Evolutionary conservation across 2,113 vertebrate genomes (phyloP).

Genomic region (Upupa epops): DNA sequence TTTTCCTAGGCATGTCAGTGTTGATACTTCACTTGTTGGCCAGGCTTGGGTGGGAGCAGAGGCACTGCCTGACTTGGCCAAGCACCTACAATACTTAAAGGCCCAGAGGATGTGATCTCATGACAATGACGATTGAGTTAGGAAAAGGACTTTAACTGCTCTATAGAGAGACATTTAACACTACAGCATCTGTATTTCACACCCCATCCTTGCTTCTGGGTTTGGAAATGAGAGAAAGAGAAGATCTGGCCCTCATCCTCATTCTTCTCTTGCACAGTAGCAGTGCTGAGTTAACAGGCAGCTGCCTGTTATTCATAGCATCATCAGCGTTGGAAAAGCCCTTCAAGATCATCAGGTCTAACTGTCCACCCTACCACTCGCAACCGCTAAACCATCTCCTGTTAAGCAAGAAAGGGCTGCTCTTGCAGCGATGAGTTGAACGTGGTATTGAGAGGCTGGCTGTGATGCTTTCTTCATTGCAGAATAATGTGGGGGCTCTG

Average conservation of each 20-base stretch:
- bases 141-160: neutral
- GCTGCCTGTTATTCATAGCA: neutral
- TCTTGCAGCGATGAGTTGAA: neutral
- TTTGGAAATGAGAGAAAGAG: neutral
- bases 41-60: neutral
- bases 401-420: neutral
- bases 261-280: neutral
- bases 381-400: neutral
- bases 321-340: too few relatives aligned
- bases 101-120: neutral
- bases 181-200: neutral
- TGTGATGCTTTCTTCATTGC: neutral
- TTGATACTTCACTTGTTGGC: neutral
- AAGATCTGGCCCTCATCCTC: too few relatives aligned
- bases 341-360: too few relatives aligned
- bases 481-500: neutral
- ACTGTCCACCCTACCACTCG: too few relatives aligned
- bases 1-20: neutral
- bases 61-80: neutral
- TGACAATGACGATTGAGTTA: neutral
- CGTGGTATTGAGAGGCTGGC: neutral
- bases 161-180: neutral
- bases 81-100: neutral
- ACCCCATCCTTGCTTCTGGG: neutral
- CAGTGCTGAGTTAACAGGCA: neutral